Percentiles rank a stretch among this genome's conserved stretches.
Evolutionary conservation across 2,797 vertebrate genomes (phyloP).

Genomic region (Hyperoplus immaculatus): DNA sequence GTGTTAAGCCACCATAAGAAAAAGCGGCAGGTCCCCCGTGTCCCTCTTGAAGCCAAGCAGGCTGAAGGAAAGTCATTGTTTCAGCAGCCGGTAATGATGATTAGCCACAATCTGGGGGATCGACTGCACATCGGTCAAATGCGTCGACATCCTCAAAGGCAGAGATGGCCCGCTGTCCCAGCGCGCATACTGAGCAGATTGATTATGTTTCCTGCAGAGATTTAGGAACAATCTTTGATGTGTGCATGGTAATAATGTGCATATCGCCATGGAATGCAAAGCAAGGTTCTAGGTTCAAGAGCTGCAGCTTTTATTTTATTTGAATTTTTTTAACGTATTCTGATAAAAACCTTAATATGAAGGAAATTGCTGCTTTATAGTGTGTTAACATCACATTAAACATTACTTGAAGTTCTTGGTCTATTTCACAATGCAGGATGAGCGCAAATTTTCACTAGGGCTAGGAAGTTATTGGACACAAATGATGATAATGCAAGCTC

Average conservation of each 20-base stretch:
- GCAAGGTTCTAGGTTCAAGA: conserved; percentile 60
- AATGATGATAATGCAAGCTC: conserved; percentile 8
- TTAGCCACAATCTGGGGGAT: conserved; percentile 86
- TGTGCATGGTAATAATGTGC: conserved; percentile 78
- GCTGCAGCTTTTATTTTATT: background rate
- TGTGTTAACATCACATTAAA: conserved; percentile 4
- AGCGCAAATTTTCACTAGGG: conserved; percentile 17
- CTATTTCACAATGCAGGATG: conserved; percentile 30
- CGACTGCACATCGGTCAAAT: conserved; percentile 89
- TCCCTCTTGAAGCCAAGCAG: conserved; percentile 81
- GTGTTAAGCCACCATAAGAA: conserved; percentile 77
- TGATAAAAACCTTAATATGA: conserved; percentile 43
- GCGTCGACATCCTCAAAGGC: conserved; percentile 83
- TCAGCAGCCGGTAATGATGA: conserved; percentile 85
- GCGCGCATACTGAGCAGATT: conserved; percentile 80
- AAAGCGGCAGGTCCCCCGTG: conserved; percentile 77
- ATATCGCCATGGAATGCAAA: conserved; percentile 60
- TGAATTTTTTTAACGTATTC: conserved; percentile 26
- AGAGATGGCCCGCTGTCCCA: conserved; percentile 79
- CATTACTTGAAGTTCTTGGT: conserved; percentile 26
- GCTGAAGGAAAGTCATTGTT: conserved; percentile 86
- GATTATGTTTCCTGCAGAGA: conserved; percentile 78
- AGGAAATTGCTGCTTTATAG: conserved; percentile 42
- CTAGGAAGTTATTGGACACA: conserved; percentile 14
- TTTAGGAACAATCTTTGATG: conserved; percentile 75